phyloP scores from a whole-genome alignment of 1,140 invertebrate genomes.

The Cataglyphis hispanica region DNA sequence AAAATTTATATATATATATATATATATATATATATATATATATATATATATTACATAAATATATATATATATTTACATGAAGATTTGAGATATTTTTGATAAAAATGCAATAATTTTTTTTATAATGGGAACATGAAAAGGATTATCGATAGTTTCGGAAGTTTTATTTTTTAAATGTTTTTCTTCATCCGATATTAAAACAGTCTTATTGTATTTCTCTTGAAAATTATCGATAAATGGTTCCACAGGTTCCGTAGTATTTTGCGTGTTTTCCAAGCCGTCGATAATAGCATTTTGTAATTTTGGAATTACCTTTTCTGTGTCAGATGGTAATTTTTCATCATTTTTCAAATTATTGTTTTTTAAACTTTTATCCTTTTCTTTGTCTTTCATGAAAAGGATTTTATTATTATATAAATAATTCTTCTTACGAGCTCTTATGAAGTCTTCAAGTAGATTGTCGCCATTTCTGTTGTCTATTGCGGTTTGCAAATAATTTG shows the following conservation, averaged over 20 bases:
- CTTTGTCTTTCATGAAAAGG: not conserved
- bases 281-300: slow-evolving; percentile 73
- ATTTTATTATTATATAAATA: slow-evolving; percentile 30
- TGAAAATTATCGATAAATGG: slow-evolving; percentile 75
- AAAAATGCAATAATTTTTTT: slow-evolving; percentile 79
- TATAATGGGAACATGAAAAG: slow-evolving; percentile 68
- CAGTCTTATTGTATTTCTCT: slow-evolving; percentile 67
- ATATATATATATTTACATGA: slow-evolving; percentile 64
- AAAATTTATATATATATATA: too few species aligned
- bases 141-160: slow-evolving; percentile 21
- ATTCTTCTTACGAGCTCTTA: slow-evolving; percentile 19
- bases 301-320: slow-evolving; percentile 76
- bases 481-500: not conserved
- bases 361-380: slow-evolving; percentile 17
- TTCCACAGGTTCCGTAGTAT: slow-evolving; percentile 75
- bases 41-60: not conserved
- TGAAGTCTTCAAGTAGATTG: slow-evolving; percentile 16
- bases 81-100: slow-evolving; percentile 54
- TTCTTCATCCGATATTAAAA: not conserved
- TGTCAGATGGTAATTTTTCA: slow-evolving; percentile 70
- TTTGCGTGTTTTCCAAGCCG: slow-evolving; percentile 70
- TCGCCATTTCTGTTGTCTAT: not conserved
- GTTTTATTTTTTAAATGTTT: slow-evolving; percentile 12
- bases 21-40: too few species aligned
- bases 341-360: slow-evolving; percentile 13